Evolutionary conservation across 2,113 vertebrate species (phyloP).

Genomic region (Oenanthe melanoleuca): DNA sequence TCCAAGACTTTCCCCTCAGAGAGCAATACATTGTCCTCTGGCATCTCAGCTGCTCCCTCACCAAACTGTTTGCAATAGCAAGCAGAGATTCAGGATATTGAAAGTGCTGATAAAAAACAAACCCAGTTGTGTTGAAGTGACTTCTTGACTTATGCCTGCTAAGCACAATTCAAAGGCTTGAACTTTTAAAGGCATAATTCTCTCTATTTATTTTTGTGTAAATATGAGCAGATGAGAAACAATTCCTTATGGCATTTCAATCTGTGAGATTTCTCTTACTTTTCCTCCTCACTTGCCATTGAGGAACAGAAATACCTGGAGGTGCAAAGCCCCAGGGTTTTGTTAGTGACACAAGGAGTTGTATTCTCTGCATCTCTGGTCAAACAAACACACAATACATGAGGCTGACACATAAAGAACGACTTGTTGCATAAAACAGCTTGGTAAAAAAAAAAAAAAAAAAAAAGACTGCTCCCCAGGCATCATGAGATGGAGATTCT

Average conservation of each 20-base stretch:
- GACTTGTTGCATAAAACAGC: neutral
- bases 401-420: neutral
- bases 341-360: neutral
- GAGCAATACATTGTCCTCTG: neutral
- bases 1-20: neutral
- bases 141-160: conserved; percentile 40
- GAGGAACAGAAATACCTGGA: neutral
- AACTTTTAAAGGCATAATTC: neutral
- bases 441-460: neutral
- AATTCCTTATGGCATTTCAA: neutral
- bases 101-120: conserved; percentile 19
- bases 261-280: neutral
- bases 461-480: neutral
- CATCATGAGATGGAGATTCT: neutral
- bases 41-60: conserved; percentile 20
- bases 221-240: conserved; percentile 25
- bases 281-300: neutral
- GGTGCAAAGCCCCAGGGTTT: conserved; percentile 12
- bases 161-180: conserved; percentile 14
- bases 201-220: neutral
- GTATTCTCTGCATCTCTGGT: neutral
- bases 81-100: conserved; percentile 43
- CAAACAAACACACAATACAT: neutral
- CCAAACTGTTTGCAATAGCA: conserved; percentile 17
- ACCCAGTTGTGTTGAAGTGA: conserved; percentile 25